These are phyloP conservation scores for Drosophila subobscura DNA, from an alignment of 1,140 invertebrate species.

Conservation along the genomic window DNA sequence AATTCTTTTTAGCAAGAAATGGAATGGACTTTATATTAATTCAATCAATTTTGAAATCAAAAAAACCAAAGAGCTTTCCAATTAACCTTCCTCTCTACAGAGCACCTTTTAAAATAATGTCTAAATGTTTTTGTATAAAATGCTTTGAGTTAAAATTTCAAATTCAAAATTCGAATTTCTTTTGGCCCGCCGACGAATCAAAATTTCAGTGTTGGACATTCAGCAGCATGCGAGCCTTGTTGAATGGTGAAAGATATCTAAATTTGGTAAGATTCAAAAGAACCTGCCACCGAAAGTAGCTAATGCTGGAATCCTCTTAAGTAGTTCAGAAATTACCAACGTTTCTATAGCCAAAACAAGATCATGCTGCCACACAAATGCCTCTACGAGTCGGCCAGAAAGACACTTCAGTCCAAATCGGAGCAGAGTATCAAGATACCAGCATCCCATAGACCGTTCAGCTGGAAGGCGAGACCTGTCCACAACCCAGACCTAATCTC, in stretches of 20 bases:
- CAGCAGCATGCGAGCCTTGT: conserved; percentile 25
- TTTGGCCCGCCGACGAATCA: not conserved
- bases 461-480: too few species aligned
- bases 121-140: too few species aligned
- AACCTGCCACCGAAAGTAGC: too few species aligned
- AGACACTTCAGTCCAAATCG: not conserved
- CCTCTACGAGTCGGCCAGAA: not conserved
- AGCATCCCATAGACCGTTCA: not conserved
- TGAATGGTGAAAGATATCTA: conserved; percentile 8
- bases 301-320: too few species aligned
- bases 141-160: too few species aligned
- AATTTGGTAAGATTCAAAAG: not conserved
- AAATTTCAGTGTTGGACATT: not conserved
- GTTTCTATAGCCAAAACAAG: not conserved
- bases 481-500: too few species aligned
- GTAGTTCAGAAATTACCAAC: not conserved
- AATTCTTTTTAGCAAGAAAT: too few species aligned
- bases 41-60: too few species aligned
- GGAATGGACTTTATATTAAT: too few species aligned
- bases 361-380: not conserved
- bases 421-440: not conserved
- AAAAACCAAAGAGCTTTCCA: too few species aligned
- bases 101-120: too few species aligned
- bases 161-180: not conserved
- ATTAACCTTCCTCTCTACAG: too few species aligned